Percentiles rank a stretch among this genome's conserved stretches.
Evolutionary conservation across 2,888 invertebrate genomes (phyloP).

Genomic region (Oscheius myriophilus): DNA sequence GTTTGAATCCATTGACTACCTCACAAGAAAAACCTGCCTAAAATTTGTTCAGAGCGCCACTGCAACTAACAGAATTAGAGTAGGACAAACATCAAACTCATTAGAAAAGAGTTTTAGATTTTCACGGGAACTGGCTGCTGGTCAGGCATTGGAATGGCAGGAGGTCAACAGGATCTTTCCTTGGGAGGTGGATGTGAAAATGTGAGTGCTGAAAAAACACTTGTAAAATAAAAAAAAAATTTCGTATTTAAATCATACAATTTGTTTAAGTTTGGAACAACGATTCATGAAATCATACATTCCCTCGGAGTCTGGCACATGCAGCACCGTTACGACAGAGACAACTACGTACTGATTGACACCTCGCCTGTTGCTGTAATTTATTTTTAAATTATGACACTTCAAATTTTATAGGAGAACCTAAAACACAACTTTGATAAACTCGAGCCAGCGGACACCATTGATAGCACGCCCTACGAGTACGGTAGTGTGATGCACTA

Average conservation of each 20-base stretch:
- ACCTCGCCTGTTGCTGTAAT: conserved; percentile 7
- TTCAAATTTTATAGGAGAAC: background rate
- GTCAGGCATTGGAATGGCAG: conserved; percentile 41
- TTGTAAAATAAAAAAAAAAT: background rate
- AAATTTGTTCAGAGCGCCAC: conserved; percentile 29
- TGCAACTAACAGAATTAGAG: conserved; percentile 37
- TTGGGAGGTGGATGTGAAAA: conserved; percentile 43
- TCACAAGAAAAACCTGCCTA: conserved; percentile 34
- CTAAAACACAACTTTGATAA: conserved; percentile 27
- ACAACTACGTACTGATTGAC: conserved; percentile 9
- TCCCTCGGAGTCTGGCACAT: conserved; percentile 21
- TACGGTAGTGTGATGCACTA: conserved; percentile 51
- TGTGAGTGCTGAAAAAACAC: conserved; percentile 2
- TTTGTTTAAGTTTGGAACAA: background rate
- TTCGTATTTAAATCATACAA: too few relatives aligned
- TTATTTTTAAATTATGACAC: background rate
- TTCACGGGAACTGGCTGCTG: conserved; percentile 22
- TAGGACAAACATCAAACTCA: background rate
- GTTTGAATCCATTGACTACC: conserved; percentile 20
- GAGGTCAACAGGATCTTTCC: conserved; percentile 40
- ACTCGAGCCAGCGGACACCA: conserved; percentile 18
- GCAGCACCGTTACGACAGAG: conserved; percentile 15
- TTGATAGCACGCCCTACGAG: conserved; percentile 40
- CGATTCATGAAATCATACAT: conserved; percentile 6
- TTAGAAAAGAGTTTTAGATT: conserved; percentile 3